Conservation (phyloP, 1,140 invertebrate genomes). For the Cydia splendana region DNA sequence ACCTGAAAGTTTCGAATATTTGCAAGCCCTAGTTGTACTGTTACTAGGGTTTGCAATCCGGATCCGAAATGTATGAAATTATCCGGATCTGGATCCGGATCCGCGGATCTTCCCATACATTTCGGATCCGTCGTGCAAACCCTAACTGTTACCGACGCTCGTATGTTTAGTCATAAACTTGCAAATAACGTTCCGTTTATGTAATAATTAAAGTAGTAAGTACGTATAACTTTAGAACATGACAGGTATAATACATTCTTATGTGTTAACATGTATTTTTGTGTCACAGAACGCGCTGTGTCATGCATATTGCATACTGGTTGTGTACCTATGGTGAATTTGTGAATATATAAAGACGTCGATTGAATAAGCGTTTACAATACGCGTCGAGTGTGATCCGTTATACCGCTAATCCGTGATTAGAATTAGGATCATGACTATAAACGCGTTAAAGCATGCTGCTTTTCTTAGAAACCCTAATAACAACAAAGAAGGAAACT, state of each 20-base stretch:
- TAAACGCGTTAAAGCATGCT: not conserved
- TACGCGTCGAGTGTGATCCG: not conserved
- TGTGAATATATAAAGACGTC: not conserved
- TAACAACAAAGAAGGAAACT: too few species aligned
- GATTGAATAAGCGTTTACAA: constrained; percentile 1
- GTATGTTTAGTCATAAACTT: not conserved
- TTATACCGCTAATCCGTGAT: not conserved
- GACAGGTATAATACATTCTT: not conserved
- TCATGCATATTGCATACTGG: not conserved
- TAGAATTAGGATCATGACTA: not conserved
- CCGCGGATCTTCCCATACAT: too few species aligned
- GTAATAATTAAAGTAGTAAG: not conserved
- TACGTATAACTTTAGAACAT: too few species aligned
- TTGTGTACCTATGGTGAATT: not conserved
- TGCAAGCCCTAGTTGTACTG: too few species aligned
- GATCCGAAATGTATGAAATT: too few species aligned
- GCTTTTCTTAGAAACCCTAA: not conserved
- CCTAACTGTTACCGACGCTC: not conserved
- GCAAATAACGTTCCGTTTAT: not conserved
- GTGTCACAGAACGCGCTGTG: not conserved
- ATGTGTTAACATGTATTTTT: not conserved
- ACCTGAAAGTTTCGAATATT: too few species aligned
- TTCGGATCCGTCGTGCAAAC: too few species aligned
- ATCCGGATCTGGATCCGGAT: too few species aligned
- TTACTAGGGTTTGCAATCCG: too few species aligned